A percentile compares a stretch with the other conserved stretches of the same genome.
Conservation (phyloP, 2,888 invertebrate genomes). For the Himalopsyche kuldschensis region DNA sequence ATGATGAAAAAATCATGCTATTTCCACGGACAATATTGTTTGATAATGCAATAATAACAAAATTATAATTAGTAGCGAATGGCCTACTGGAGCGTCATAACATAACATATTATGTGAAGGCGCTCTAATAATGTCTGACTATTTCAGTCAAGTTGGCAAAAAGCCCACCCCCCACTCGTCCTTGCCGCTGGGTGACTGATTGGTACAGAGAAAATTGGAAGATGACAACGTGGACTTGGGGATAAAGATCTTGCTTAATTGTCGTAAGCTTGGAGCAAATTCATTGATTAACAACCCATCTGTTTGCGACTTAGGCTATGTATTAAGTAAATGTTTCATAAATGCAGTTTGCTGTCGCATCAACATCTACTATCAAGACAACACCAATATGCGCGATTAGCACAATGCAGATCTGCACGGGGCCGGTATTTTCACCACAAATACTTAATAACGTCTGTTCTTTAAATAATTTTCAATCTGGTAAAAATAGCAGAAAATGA, state of each 20-base stretch:
- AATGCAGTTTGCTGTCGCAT: no score
- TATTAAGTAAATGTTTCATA: no score
- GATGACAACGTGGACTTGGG: not conserved
- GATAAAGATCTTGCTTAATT: not conserved
- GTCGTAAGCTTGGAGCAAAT: not conserved
- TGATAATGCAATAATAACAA: not conserved
- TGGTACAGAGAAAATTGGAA: not conserved
- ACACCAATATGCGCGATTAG: no score
- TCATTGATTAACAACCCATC: no score
- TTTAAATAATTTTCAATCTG: no score
- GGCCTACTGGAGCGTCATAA: slow-evolving; percentile 24
- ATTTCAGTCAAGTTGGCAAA: slow-evolving; percentile 36
- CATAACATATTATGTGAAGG: slow-evolving; percentile 23
- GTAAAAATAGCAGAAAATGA: no score
- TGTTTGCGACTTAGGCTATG: no score
- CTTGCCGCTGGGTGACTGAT: not conserved
- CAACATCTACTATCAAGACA: no score
- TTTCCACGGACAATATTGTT: not conserved
- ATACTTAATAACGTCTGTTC: no score
- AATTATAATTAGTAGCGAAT: not conserved
- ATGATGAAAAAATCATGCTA: not conserved
- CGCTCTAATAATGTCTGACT: slow-evolving; percentile 38
- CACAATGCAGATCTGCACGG: no score
- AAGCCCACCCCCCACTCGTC: slow-evolving; percentile 14
- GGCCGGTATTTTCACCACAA: no score